Evolutionary conservation across 1,140 invertebrate genomes (phyloP).

Genomic region (Phthorimaea operculella): DNA sequence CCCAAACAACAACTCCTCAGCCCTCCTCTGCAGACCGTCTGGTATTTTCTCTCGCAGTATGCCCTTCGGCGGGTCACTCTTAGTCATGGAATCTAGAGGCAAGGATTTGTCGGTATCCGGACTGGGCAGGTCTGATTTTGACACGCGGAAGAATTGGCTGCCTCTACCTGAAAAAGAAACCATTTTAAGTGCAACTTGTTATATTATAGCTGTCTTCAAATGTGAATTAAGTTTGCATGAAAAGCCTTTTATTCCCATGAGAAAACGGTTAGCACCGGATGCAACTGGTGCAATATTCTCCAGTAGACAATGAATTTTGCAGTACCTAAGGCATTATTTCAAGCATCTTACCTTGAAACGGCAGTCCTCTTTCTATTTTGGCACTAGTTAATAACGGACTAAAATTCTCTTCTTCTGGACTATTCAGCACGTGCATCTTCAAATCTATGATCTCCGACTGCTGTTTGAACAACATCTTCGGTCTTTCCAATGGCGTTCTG

Average conservation of each 20-base stretch:
- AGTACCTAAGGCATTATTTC: too few relatives aligned
- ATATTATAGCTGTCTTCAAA: too few relatives aligned
- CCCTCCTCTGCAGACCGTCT: slow-evolving; percentile 64
- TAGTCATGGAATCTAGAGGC: slow-evolving; percentile 44
- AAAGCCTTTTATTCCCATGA: too few relatives aligned
- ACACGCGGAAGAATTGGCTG: slow-evolving; percentile 77
- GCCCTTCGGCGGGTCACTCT: slow-evolving; percentile 72
- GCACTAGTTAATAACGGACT: slow-evolving; percentile 36
- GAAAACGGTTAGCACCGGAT: too few relatives aligned
- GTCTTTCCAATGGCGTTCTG: slow-evolving; percentile 35
- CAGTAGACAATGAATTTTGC: too few relatives aligned
- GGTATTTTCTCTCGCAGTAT: slow-evolving; percentile 76
- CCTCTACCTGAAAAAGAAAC: slow-evolving; percentile 67
- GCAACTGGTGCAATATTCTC: too few relatives aligned
- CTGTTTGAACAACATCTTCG: slow-evolving; percentile 52
- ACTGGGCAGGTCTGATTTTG: slow-evolving; percentile 66
- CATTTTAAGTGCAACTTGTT: too few relatives aligned
- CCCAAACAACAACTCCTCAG: slow-evolving; percentile 39
- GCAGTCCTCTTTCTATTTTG: slow-evolving; percentile 48
- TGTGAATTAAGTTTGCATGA: too few relatives aligned
- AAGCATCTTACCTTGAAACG: slow-evolving; percentile 38
- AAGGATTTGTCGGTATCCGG: slow-evolving; percentile 55
- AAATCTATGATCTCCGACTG: slow-evolving; percentile 70
- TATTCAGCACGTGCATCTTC: slow-evolving; percentile 56
- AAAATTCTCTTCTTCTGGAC: slow-evolving; percentile 52